Base-by-base conservation (phyloP, 2,888 invertebrate genomes). In the Drosophila bunnanda region DNA sequence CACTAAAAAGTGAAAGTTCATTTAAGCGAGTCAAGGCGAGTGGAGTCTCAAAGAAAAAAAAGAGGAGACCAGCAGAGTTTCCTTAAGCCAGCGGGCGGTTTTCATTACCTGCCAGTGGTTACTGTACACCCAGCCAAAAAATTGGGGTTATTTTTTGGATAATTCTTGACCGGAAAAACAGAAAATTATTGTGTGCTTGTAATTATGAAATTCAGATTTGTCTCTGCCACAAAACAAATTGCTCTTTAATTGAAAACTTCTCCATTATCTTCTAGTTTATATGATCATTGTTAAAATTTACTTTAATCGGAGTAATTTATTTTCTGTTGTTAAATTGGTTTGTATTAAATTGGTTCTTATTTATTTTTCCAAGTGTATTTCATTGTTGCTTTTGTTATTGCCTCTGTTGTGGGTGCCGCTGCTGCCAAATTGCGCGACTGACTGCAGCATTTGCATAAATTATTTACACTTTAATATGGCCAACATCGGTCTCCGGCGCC, bases 1-100 rank as follows among this genome's bases (percentile, higher is more conserved):
- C 73, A 71, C 39, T 66, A 69, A 78, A 88, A 89, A 89, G 88
- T 89, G 88, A 89, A 89, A 89, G 88, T 89, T 88, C 89, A 89
- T 77, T 85, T 83, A 80, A 73, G 81, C 85, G 71, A 83, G 83
- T 85, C 85, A 84, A 84, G 83, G 83, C 83, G 79, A 80, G 62
- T 72, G 59, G 54, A 68, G 50, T 53, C 59, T 39, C 50, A 39
- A 66, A 25, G 25, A 25, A 25, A 52, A 28, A 68, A 78, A 74
- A 78, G 75, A 74, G 75, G 75, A 57, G 56, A 70, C 70, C 64
- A 69, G 67, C 71, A 38, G 71, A 70, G 82, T 85, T 84, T 84
- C 85, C 85, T 84, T 84, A 83, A 85, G 83, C 85, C 83, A 78
- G 85, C 85, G 83, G 83, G 79, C 80, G 85, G 82, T 72, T 85